These are phyloP conservation scores for Tokudaia muenninki DNA, from an alignment of 2,797 vertebrate species.

Conservation along the genomic window DNA sequence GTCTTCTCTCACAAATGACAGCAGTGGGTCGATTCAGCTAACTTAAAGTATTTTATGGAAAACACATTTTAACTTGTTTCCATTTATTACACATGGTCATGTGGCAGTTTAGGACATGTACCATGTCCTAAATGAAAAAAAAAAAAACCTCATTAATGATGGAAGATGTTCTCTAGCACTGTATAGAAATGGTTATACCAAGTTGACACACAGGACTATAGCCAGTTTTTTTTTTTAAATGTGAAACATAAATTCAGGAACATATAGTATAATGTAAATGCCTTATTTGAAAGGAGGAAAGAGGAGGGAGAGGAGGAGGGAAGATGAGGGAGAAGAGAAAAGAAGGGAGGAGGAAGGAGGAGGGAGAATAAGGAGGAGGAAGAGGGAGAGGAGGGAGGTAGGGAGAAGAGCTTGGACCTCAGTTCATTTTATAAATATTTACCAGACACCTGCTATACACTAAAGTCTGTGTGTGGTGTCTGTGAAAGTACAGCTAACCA, in stretches of 20 bases:
- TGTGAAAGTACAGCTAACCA: not conserved
- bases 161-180: not conserved
- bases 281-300: not conserved
- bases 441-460: not conserved
- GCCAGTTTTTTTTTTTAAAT: not conserved
- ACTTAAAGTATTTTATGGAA: conserved; percentile 53
- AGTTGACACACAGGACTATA: not conserved
- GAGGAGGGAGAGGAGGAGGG: too few species aligned
- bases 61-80: conserved; percentile 59
- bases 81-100: conserved; percentile 1
- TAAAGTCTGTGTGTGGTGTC: not conserved
- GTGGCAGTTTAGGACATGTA: not conserved
- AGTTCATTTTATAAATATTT: conserved; percentile 24
- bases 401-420: not conserved
- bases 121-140: conserved; percentile 40
- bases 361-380: not conserved
- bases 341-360: not conserved
- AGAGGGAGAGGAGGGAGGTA: not conserved
- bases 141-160: conserved; percentile 38
- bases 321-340: not conserved
- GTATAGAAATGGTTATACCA: not conserved
- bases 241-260: not conserved
- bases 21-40: conserved; percentile 31
- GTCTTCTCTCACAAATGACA: conserved; percentile 41
- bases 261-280: not conserved